phyloP scores from a whole-genome alignment of 2,113 vertebrate species.

The Zosterops japonicus region DNA sequence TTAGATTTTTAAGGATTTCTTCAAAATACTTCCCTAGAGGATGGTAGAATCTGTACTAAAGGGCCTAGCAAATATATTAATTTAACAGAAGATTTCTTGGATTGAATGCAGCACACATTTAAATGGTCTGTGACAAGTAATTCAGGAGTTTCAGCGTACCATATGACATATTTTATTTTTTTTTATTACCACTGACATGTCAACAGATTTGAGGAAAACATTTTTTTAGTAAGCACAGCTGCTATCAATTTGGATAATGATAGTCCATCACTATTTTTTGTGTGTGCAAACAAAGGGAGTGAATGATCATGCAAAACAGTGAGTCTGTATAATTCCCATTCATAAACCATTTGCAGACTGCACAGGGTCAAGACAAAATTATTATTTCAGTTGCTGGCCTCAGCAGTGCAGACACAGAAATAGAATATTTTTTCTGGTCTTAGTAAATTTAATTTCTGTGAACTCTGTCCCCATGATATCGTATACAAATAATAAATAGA shows the following conservation, averaged over 20 bases:
- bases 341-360: conserved; percentile 43
- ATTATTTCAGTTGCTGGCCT: conserved; percentile 52
- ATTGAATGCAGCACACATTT: conserved; percentile 7
- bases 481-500: conserved; percentile 23
- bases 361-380: conserved; percentile 53
- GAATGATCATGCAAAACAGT: conserved; percentile 51
- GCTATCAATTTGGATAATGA: conserved; percentile 79
- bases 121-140: conserved; percentile 48
- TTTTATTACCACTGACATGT: conserved; percentile 63
- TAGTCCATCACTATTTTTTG: conserved; percentile 71
- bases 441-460: conserved; percentile 54
- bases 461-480: conserved; percentile 20
- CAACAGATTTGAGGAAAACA: conserved; percentile 67
- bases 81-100: conserved; percentile 25
- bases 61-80: conserved; percentile 4
- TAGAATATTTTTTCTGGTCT: conserved; percentile 16
- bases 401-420: conserved; percentile 31
- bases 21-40: conserved; percentile 8
- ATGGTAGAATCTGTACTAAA: not conserved
- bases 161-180: conserved; percentile 53
- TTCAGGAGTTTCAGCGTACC: conserved; percentile 39
- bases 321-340: conserved; percentile 59
- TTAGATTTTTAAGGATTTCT: conserved; percentile 30
- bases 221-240: conserved; percentile 77
- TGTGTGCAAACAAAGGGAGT: conserved; percentile 47